Evolutionary conservation across 2,888 invertebrate genomes (phyloP).

Genomic region (Chrysodeixis includens): DNA sequence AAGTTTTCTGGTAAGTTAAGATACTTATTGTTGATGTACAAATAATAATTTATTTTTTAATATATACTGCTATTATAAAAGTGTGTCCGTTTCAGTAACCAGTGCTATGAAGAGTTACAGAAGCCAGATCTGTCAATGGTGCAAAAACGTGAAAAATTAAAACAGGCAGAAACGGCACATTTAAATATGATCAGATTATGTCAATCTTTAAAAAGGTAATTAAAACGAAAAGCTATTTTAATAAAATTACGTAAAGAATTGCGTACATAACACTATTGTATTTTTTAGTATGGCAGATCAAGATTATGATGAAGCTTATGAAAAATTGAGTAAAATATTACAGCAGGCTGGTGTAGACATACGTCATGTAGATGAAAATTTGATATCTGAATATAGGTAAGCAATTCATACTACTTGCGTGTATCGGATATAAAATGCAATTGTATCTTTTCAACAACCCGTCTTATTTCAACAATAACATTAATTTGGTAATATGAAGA

Average conservation of each 20-base stretch:
- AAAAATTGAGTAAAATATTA: constrained; percentile 55
- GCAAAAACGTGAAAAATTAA: constrained; percentile 53
- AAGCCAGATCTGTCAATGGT: constrained; percentile 27
- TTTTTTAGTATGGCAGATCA: constrained; percentile 62
- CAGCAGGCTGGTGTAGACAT: constrained; percentile 58
- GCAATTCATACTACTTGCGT: constrained; percentile 21
- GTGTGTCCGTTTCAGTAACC: constrained; percentile 59
- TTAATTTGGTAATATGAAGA: too few species aligned
- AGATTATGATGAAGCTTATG: constrained; percentile 48
- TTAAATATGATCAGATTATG: constrained; percentile 58
- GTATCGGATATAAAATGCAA: background rate
- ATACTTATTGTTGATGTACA: background rate
- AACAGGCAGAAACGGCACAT: constrained; percentile 56
- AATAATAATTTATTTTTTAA: too few species aligned
- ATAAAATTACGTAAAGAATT: too few species aligned
- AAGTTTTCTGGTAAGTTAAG: constrained; percentile 69
- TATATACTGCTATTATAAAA: too few species aligned
- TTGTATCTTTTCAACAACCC: background rate
- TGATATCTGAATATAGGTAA: constrained; percentile 62
- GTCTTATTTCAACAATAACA: too few species aligned
- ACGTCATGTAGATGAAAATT: constrained; percentile 45
- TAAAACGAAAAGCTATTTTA: constrained; percentile 16
- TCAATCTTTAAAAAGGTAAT: constrained; percentile 66
- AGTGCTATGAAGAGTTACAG: constrained; percentile 44
- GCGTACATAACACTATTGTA: too few species aligned